Evolutionary conservation across 2,113 vertebrate genomes (phyloP).

Genomic region (Syngnathus typhle): DNA sequence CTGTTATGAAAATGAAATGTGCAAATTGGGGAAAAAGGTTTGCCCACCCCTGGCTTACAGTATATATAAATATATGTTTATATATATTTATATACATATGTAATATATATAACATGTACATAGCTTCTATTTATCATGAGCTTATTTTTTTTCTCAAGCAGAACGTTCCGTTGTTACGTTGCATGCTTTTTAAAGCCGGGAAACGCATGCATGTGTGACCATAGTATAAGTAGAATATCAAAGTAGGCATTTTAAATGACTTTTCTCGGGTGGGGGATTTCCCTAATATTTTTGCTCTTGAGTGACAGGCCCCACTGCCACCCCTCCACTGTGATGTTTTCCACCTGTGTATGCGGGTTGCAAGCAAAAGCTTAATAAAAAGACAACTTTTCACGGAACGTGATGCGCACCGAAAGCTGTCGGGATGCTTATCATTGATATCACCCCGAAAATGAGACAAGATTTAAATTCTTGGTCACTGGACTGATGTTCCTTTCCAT

Average conservation of each 20-base stretch:
- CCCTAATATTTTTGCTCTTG: not conserved
- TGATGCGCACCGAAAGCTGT: not conserved
- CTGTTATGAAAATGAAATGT: not conserved
- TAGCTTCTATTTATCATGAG: conserved; percentile 5
- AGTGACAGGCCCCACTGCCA: not conserved
- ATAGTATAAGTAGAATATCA: not conserved
- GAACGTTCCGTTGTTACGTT: not conserved
- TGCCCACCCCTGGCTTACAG: not conserved
- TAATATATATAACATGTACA: not conserved
- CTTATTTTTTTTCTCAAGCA: not conserved
- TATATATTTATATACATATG: not conserved
- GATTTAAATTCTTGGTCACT: not conserved
- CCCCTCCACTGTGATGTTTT: conserved; percentile 1
- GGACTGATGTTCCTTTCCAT: no score
- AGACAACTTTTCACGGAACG: not conserved
- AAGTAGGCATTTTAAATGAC: conserved; percentile 1
- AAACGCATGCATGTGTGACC: not conserved
- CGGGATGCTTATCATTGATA: not conserved
- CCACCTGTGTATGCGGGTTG: not conserved
- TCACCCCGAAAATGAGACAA: not conserved
- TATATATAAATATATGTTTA: not conserved
- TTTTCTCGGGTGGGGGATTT: not conserved
- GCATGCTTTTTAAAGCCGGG: conserved; percentile 1
- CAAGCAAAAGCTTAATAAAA: not conserved
- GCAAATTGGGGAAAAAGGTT: not conserved